Conservation (phyloP, 2,113 vertebrate genomes). For the Strigops habroptila region DNA sequence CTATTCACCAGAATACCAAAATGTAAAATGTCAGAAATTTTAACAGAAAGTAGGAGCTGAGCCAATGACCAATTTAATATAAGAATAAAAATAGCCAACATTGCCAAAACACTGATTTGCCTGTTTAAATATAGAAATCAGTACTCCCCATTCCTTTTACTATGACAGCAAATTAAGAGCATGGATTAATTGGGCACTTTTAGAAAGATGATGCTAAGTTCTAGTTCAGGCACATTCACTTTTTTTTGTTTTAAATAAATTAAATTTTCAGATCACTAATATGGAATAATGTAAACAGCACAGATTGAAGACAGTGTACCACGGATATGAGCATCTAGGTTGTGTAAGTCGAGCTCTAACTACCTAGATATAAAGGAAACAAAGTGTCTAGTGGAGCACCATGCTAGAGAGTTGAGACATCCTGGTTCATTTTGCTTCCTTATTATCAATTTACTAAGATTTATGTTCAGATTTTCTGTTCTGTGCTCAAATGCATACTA, state of each 20-base stretch:
- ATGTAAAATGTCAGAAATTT: background rate
- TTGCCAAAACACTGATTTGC: background rate
- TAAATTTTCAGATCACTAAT: background rate
- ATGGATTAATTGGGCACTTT: background rate
- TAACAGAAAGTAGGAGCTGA: background rate
- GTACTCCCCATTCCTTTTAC: background rate
- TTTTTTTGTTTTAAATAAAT: background rate
- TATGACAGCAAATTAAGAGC: background rate
- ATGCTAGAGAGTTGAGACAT: slow-evolving; percentile 67
- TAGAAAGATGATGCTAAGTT: background rate
- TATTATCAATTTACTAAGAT: slow-evolving; percentile 36
- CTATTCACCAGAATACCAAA: background rate
- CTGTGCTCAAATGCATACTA: background rate
- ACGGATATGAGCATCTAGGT: background rate
- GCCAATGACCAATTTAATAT: background rate
- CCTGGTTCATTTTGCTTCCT: slow-evolving; percentile 63
- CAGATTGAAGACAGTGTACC: background rate
- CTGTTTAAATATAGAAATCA: background rate
- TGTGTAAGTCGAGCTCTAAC: background rate
- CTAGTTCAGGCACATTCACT: background rate
- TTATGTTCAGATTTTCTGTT: slow-evolving; percentile 55
- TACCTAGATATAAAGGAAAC: slow-evolving; percentile 25
- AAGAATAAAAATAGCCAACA: background rate
- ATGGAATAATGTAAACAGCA: background rate
- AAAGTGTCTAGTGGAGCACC: slow-evolving; percentile 59